Conservation (phyloP, 1,140 invertebrate species). For the Heliconius melpomene region DNA sequence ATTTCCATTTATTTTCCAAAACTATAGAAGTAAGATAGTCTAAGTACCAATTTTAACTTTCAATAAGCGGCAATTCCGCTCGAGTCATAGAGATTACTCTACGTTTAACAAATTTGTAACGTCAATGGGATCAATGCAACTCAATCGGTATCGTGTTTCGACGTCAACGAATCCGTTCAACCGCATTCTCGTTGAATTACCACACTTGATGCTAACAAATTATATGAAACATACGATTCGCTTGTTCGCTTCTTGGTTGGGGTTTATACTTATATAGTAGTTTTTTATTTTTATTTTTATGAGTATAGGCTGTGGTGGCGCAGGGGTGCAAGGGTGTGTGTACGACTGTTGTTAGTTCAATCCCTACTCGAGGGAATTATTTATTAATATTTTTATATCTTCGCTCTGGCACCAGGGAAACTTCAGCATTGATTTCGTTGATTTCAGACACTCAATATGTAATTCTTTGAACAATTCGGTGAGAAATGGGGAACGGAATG, state of each 20-base stretch:
- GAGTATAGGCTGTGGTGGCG: too few species aligned
- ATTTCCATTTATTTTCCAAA: background rate
- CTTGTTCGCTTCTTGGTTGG: background rate
- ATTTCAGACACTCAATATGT: too few species aligned
- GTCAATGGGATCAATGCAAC: conserved; percentile 2
- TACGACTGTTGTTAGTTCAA: too few species aligned
- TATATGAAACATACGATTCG: background rate
- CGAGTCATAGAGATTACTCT: background rate
- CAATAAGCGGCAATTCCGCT: too few species aligned
- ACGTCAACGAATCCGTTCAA: background rate
- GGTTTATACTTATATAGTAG: background rate
- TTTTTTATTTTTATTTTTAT: too few species aligned
- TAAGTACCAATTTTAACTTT: background rate
- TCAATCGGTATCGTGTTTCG: conserved; percentile 18
- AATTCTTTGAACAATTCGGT: too few species aligned
- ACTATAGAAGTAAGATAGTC: background rate
- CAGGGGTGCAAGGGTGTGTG: too few species aligned
- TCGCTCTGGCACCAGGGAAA: too few species aligned
- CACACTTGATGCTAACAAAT: background rate
- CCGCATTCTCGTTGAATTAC: conserved; percentile 3
- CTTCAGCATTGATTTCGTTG: too few species aligned
- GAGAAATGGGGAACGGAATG: too few species aligned
- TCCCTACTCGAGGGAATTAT: too few species aligned
- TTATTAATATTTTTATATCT: too few species aligned
- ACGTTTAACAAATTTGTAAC: conserved; percentile 4